Evolutionary conservation across 2,113 vertebrate genomes (phyloP).

Genomic region (Varanus komodoensis): DNA sequence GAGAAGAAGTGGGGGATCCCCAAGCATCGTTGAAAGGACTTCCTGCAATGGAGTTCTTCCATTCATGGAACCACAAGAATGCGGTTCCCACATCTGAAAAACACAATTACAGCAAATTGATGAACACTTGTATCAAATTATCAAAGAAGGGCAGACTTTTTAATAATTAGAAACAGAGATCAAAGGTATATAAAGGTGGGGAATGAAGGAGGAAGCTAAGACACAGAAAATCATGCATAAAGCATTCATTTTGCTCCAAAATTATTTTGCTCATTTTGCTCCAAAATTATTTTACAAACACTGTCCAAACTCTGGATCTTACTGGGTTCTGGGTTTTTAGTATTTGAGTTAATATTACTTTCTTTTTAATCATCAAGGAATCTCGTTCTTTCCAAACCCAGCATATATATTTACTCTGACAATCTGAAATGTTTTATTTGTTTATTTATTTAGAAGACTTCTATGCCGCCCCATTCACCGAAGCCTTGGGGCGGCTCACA

Average conservation of each 20-base stretch:
- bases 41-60: no score
- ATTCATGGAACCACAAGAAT: background rate
- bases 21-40: no score
- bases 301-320: background rate
- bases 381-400: background rate
- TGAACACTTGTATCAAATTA: background rate
- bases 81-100: background rate
- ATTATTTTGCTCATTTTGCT: background rate
- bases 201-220: background rate
- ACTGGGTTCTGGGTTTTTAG: background rate
- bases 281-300: background rate
- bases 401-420: rapidly evolving
- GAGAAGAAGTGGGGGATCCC: no score
- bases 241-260: no score
- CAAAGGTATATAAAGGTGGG: background rate
- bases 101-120: background rate
- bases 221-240: background rate
- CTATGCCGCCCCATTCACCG: no score
- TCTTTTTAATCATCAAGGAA: background rate
- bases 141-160: background rate
- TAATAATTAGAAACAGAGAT: background rate
- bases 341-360: background rate
- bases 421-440: rapidly evolving
- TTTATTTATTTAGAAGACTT: no score
- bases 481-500: no score